These are phyloP conservation scores for Caenorhabditis parvicauda DNA, from an alignment of 2,888 invertebrate genomes.

Conservation along the genomic window DNA sequence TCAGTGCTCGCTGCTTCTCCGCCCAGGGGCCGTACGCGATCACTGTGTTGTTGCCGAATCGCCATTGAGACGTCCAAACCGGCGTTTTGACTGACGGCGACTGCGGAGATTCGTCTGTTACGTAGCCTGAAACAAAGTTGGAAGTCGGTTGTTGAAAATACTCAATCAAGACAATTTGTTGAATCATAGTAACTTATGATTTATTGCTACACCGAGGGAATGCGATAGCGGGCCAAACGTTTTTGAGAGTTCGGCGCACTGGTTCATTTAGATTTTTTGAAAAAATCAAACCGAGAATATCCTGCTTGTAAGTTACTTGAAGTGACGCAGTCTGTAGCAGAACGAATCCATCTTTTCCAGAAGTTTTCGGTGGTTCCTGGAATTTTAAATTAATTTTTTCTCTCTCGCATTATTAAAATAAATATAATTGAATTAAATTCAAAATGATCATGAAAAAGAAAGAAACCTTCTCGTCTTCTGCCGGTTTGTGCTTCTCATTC, in stretches of 20 bases:
- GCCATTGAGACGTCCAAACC: constrained; percentile 54
- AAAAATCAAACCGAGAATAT: constrained; percentile 77
- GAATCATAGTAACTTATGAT: too few relatives aligned
- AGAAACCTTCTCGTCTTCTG: constrained; percentile 64
- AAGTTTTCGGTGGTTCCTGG: constrained; percentile 79
- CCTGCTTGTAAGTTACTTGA: constrained; percentile 93
- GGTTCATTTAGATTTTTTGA: background rate
- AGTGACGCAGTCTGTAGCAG: constrained; percentile 91
- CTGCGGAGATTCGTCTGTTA: constrained; percentile 31
- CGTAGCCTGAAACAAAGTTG: constrained; percentile 21
- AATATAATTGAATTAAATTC: background rate
- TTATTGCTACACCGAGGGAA: too few relatives aligned
- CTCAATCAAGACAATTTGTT: background rate
- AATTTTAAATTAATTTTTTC: background rate
- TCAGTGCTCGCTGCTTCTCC: constrained; percentile 88
- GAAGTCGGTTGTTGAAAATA: background rate
- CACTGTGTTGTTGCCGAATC: constrained; percentile 86
- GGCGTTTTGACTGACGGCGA: constrained; percentile 40
- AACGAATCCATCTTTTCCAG: constrained; percentile 86
- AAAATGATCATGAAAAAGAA: background rate
- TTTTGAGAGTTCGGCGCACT: too few relatives aligned
- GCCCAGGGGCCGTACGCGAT: constrained; percentile 99
- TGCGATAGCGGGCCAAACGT: too few relatives aligned
- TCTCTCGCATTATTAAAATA: background rate
- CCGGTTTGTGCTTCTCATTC: constrained; percentile 86